A percentile compares a stretch with the other conserved stretches of the same genome.
Conservation (phyloP, 2,797 vertebrate genomes). For the Otolemur crassicaudatus region DNA sequence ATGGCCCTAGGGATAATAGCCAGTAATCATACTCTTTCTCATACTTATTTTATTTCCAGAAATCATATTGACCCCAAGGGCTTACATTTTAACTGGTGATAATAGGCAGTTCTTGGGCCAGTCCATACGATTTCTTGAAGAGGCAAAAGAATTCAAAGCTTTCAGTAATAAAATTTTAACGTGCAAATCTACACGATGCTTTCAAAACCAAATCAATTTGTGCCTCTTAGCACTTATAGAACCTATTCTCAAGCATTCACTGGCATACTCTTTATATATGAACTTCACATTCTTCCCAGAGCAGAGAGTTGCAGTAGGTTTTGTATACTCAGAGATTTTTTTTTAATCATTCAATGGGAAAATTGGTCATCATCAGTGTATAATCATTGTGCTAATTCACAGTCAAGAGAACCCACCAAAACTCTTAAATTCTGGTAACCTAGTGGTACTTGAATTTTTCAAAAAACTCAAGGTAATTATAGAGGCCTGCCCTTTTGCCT, state of each 20-base stretch:
- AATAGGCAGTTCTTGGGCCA: background rate
- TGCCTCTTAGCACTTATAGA: conserved; percentile 44
- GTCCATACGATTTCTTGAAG: conserved; percentile 32
- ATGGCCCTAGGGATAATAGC: background rate
- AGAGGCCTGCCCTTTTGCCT: conserved; percentile 10
- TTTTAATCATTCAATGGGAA: conserved; percentile 21
- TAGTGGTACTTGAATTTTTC: conserved; percentile 41
- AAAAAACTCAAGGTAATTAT: conserved; percentile 44
- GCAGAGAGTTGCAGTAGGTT: conserved; percentile 27
- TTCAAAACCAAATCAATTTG: conserved; percentile 41
- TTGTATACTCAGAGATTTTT: background rate
- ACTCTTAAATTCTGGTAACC: conserved; percentile 11
- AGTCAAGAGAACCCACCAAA: background rate
- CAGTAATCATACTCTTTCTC: conserved; percentile 1
- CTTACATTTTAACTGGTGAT: conserved; percentile 58
- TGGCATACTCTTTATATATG: background rate
- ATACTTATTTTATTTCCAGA: conserved; percentile 55
- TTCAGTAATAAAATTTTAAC: conserved; percentile 58
- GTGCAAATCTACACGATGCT: conserved; percentile 30
- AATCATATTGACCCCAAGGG: conserved; percentile 42
- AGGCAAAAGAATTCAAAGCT: conserved; percentile 35
- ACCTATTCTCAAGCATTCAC: background rate
- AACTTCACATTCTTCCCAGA: conserved; percentile 43
- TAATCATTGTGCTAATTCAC: conserved; percentile 53
- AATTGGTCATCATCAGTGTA: conserved; percentile 41